These are phyloP conservation scores for Diploptera punctata DNA, from an alignment of 2,888 invertebrate species.

Conservation along the genomic window DNA sequence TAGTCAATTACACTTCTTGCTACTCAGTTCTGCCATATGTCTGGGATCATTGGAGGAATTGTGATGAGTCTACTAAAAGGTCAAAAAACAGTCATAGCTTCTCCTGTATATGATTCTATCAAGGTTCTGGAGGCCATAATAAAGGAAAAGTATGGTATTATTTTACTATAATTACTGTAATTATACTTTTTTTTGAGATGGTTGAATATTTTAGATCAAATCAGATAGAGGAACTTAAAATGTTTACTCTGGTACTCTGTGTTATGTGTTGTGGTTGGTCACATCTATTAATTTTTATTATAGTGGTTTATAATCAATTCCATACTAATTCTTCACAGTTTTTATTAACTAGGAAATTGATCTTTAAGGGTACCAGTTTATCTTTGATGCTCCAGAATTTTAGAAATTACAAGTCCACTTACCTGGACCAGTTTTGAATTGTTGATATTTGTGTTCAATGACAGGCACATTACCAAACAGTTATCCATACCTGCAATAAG, in stretches of 20 bases:
- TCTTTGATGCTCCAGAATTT: too few species aligned
- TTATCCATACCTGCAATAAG: too few species aligned
- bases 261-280: neutral
- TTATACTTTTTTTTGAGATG: neutral
- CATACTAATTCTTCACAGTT: too few species aligned
- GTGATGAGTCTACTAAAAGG: neutral
- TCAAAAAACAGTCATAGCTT: neutral
- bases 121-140: neutral
- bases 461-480: too few species aligned
- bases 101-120: neutral
- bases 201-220: neutral
- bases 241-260: neutral
- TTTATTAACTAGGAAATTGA: too few species aligned
- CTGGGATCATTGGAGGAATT: neutral
- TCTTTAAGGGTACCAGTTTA: too few species aligned
- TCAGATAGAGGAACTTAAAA: neutral
- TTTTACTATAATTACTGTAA: neutral
- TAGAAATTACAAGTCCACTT: too few species aligned
- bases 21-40: neutral
- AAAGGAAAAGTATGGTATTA: neutral
- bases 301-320: neutral
- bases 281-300: neutral
- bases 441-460: too few species aligned
- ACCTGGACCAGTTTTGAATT: too few species aligned
- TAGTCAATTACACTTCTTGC: neutral